Percentiles rank a stretch among this genome's conserved stretches.
Conservation (phyloP, 2,797 vertebrate genomes). For the Luscinia megarhynchos region DNA sequence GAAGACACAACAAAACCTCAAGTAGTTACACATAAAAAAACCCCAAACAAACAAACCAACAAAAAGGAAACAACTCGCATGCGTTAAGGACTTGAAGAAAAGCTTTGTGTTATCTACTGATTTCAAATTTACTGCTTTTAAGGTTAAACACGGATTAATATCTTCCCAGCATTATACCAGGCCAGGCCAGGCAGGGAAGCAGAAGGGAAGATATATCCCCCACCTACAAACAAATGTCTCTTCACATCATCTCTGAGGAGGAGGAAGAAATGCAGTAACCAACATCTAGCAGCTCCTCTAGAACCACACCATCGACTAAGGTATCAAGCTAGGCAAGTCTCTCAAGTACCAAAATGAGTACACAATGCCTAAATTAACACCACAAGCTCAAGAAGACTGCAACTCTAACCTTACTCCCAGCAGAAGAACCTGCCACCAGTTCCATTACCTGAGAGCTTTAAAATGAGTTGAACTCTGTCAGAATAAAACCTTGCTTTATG, state of each 20-base stretch:
- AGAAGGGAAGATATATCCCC: background rate
- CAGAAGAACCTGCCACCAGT: background rate
- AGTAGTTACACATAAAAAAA: background rate
- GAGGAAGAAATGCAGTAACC: background rate
- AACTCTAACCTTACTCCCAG: background rate
- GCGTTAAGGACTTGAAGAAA: background rate
- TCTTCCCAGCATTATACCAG: background rate
- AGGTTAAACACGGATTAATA: background rate
- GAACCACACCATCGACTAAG: background rate
- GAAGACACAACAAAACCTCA: background rate
- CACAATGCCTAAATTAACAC: background rate
- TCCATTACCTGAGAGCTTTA: background rate
- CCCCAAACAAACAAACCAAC: background rate
- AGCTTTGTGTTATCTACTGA: background rate
- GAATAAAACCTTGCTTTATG: background rate
- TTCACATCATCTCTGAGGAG: background rate
- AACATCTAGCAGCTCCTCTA: background rate
- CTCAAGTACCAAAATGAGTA: background rate
- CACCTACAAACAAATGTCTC: background rate
- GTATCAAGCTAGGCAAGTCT: background rate
- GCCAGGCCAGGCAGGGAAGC: background rate
- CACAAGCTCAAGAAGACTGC: background rate
- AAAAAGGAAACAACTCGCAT: background rate
- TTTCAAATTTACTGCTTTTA: background rate
- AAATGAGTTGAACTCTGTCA: background rate